phyloP scores from a whole-genome alignment of 2,888 invertebrate species.

The Sesia bembeciformis region DNA sequence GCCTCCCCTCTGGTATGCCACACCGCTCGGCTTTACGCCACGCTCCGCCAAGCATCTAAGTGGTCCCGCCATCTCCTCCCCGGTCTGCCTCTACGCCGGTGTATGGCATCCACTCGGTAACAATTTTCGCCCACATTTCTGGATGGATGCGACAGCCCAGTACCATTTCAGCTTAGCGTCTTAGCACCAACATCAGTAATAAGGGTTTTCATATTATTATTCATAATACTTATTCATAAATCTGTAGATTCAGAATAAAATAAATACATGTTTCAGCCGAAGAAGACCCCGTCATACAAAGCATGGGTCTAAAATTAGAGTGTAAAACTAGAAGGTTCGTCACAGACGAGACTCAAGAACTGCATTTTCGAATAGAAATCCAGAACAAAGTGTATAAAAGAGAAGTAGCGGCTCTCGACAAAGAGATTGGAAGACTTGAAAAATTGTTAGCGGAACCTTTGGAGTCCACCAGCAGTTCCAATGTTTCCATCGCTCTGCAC shows the following conservation, averaged over 20 bases:
- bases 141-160: too few species aligned
- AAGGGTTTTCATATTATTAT: too few species aligned
- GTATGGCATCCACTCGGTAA: too few species aligned
- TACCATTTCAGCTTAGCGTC: too few species aligned
- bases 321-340: constrained; percentile 90
- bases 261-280: constrained; percentile 56
- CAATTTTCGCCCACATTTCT: too few species aligned
- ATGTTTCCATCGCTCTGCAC: constrained; percentile 58
- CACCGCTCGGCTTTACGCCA: too few species aligned
- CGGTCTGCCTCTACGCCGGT: too few species aligned
- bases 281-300: constrained; percentile 88
- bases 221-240: background rate
- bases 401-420: constrained; percentile 85
- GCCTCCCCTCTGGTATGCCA: too few species aligned
- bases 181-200: too few species aligned
- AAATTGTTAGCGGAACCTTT: constrained; percentile 77
- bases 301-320: constrained; percentile 90
- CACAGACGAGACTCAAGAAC: constrained; percentile 86
- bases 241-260: background rate
- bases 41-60: too few species aligned
- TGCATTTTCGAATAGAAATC: constrained; percentile 90
- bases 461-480: constrained; percentile 73
- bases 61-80: too few species aligned
- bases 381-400: constrained; percentile 92
- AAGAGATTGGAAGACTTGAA: constrained; percentile 84